Conservation (phyloP, 2,888 invertebrate species). For the Phorcus lineatus region DNA sequence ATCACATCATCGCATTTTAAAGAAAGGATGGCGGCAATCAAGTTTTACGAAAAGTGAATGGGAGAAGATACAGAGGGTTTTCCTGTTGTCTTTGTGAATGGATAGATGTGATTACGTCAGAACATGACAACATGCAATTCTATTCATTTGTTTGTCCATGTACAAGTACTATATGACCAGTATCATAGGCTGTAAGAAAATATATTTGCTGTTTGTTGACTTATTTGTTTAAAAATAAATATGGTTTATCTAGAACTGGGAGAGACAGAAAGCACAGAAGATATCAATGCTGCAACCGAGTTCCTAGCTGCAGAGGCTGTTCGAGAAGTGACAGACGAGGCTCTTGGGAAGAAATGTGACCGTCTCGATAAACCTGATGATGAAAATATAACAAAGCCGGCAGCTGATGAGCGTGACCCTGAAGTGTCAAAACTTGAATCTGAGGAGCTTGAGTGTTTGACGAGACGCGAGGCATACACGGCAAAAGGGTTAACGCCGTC, state of each 20-base stretch:
- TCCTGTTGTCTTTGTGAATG: too few relatives aligned
- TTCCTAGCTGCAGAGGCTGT: constrained; percentile 47
- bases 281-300: constrained; percentile 36
- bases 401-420: constrained; percentile 59
- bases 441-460: constrained; percentile 52
- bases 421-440: constrained; percentile 31
- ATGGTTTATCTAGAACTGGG: neutral
- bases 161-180: too few relatives aligned
- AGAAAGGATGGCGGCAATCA: too few relatives aligned
- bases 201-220: too few relatives aligned
- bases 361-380: constrained; percentile 74
- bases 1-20: too few relatives aligned
- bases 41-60: too few relatives aligned
- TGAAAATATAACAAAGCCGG: neutral
- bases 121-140: too few relatives aligned
- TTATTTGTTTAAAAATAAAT: too few relatives aligned
- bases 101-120: too few relatives aligned
- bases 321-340: constrained; percentile 43
- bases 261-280: constrained; percentile 14
- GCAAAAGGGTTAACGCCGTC: constrained; percentile 57
- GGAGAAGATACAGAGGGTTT: too few relatives aligned
- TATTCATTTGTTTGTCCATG: too few relatives aligned
- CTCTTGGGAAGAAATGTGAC: constrained; percentile 63
- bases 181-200: too few relatives aligned
- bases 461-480: neutral